Evolutionary conservation across 2,888 invertebrate genomes (phyloP).

Genomic region (Plebejus argus): DNA sequence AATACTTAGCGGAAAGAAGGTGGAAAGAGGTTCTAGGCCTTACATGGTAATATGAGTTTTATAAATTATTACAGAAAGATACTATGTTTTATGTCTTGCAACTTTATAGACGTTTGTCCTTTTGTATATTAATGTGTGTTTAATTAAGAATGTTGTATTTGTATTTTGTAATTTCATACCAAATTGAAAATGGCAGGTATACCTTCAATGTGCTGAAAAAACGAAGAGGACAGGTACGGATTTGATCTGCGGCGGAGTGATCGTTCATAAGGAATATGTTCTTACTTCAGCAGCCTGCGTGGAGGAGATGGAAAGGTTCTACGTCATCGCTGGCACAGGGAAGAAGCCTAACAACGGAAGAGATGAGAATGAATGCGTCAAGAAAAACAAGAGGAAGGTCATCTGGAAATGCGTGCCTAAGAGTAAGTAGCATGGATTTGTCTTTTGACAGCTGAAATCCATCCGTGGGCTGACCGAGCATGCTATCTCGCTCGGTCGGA

Average conservation of each 20-base stretch:
- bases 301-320: constrained; percentile 73
- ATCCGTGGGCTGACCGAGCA: too few species aligned
- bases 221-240: constrained; percentile 72
- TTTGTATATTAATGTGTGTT: too few species aligned
- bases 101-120: too few species aligned
- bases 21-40: constrained; percentile 58
- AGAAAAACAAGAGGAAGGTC: constrained; percentile 66
- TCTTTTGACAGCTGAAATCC: too few species aligned
- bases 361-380: constrained; percentile 58
- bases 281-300: constrained; percentile 74
- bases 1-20: constrained; percentile 64
- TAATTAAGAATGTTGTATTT: too few species aligned
- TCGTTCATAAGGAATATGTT: constrained; percentile 64
- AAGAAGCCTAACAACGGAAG: constrained; percentile 67
- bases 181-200: constrained; percentile 70
- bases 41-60: constrained; percentile 61
- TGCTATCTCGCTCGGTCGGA: too few species aligned
- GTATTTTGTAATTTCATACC: neutral
- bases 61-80: too few species aligned
- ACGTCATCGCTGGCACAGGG: constrained; percentile 69
- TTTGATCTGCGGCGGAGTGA: constrained; percentile 73
- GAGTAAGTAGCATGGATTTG: constrained; percentile 54
- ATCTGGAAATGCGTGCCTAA: constrained; percentile 77
- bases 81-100: too few species aligned
- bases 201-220: constrained; percentile 69